Percentiles rank a stretch among this genome's conserved stretches.
These are phyloP conservation scores for Crossocerus cetratus DNA, from an alignment of 2,888 invertebrate species.

Conservation along the genomic window DNA sequence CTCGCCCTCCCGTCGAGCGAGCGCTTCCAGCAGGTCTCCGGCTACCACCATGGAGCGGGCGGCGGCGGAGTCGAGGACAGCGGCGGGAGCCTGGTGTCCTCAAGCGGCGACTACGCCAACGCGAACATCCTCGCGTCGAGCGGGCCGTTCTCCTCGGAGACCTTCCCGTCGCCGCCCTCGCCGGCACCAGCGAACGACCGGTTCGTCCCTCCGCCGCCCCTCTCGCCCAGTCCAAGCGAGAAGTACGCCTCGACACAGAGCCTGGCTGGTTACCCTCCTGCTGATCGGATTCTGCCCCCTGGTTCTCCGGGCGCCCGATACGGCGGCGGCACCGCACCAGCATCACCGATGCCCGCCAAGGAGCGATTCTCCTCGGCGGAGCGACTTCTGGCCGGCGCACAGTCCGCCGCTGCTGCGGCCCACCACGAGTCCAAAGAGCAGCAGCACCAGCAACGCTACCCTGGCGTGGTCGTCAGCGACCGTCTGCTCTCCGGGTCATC, in stretches of 20 bases:
- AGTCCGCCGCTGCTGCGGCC: not conserved
- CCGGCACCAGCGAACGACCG: conserved; percentile 80
- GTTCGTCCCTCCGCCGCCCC: conserved; percentile 82
- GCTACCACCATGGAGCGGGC: conserved; percentile 40
- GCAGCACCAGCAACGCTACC: conserved; percentile 70
- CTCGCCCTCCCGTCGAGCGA: conserved; percentile 55
- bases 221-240: conserved; percentile 80
- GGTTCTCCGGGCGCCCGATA: conserved; percentile 67
- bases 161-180: conserved; percentile 79
- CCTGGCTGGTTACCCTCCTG: conserved; percentile 68
- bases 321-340: conserved; percentile 67
- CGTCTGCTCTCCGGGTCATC: conserved; percentile 71
- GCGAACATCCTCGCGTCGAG: conserved; percentile 55
- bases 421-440: conserved; percentile 61
- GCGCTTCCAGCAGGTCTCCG: conserved; percentile 52
- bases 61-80: conserved; percentile 9
- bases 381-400: conserved; percentile 77
- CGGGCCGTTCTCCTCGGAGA: conserved; percentile 78
- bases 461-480: conserved; percentile 61
- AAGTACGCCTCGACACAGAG: conserved; percentile 73
- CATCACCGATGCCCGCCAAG: conserved; percentile 67
- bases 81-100: conserved; percentile 26
- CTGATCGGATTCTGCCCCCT: conserved; percentile 67
- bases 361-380: conserved; percentile 78
- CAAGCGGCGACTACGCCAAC: conserved; percentile 62